Base-by-base conservation (phyloP, 1,140 invertebrate species). In the Bombus polaris region DNA sequence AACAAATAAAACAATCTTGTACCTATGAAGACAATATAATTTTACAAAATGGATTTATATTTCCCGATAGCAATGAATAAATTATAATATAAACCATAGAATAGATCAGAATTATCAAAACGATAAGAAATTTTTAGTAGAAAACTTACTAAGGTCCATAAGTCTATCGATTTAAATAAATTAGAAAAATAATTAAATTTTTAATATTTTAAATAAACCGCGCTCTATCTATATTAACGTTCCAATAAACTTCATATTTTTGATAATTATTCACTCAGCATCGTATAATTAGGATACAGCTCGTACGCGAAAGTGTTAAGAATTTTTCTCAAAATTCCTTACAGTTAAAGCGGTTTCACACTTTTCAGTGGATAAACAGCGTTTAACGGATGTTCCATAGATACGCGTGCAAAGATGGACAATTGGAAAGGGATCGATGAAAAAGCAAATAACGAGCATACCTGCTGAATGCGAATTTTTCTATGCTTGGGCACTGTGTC, bases 391-490 rank as follows among this genome's bases (percentile, higher is more conserved):
- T 76, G 25, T 47, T 59, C 28, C 32, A 44, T 22, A 10, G n/a
- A 83, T 12, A 72, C 32, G 4, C 35, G 81, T 83, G 72, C 71
- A 74, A n/a, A n/a, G 28, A n/a, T 42, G 9, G 18, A 59, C 13
- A 28, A 53, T 39, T 18, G 39, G 13, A n/a, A 15, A 9, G 28
- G 13, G 8, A 35, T 37, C 4, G 32, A 25, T 18, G 13, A 79
- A 74, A 74, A 65, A 1, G 28, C 12, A 28, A 72, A 42, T 39
- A 9, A 59, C 28, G 8, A n/a, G 68, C 28, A 37, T 81, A 97
- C 97, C 96, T 98, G 97, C 95, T 98, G 97, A 95, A 98, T 98
- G 88, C 98, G 96, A 87, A 98, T 98, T 96, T 98, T 98, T 88
- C 97, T 97, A 93, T 98, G 97, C 95, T 98, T 98, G 85, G 97